Base-by-base conservation (phyloP, 2,888 invertebrate species). In the Orchesellides sinensis region DNA sequence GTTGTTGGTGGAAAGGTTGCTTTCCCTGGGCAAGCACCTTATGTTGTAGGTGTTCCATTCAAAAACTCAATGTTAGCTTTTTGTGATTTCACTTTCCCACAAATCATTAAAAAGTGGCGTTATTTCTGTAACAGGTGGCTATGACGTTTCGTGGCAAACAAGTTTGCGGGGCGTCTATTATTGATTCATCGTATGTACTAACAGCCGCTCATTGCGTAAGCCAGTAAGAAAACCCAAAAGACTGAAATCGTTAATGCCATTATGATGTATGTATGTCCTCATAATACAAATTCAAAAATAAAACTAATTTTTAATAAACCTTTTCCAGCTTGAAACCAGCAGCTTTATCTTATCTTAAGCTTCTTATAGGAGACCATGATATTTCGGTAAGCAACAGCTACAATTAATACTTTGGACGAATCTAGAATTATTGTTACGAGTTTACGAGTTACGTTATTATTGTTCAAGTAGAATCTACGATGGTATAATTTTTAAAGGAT, bases 121-220 rank as follows among this genome's bases (percentile, higher is more conserved):
- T 63, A 2, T 35, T 63, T 21, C 17, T 49, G 27, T 8, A 88
- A 40, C 86, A 90, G 90, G 96, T 94, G 0, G 96, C 94, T 0
- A 91, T 96, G 35, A 95, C 96, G 90, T 96, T 95, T 89, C 93
- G 92, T 3, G 79, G 81, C 1, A 79, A 68, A 21, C 85, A 83
- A 47, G 81, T 83, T 56, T 86, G 86, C 54, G 45, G 65, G 1
- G 87, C 73, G 2, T 73, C 84, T 4, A n/a, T 87, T 10, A 61
- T 87, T 6, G 95, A 96, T 88, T 93, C 93, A 84, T 90, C 89
- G 61, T 96, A 96, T 89, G 93, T 96, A 66, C 91, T 96, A 10
- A 94, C 96, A 1, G 96, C 96, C 1, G 96, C 96, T 1, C 96
- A 97, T 91, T 97, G 96, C 89, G 95, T 96, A 12, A 75, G 75